These are phyloP conservation scores for Peromyscus nudipes DNA, from an alignment of 2,797 vertebrate species.

Conservation along the genomic window DNA sequence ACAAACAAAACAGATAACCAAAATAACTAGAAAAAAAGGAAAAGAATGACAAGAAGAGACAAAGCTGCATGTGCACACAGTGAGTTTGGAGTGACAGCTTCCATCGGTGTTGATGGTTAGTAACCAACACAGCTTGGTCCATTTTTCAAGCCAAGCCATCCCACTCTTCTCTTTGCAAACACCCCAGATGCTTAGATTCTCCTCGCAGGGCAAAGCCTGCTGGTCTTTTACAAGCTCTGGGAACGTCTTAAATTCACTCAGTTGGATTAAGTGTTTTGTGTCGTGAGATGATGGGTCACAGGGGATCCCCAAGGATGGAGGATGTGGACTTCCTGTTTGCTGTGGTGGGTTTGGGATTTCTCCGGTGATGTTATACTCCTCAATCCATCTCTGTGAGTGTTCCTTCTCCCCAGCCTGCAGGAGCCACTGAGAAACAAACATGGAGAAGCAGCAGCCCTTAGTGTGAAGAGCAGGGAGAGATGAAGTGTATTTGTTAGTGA, in stretches of 20 bases:
- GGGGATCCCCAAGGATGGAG: neutral
- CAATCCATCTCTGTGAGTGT: neutral
- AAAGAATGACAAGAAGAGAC: neutral
- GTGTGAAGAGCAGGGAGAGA: neutral
- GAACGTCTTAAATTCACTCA: slow-evolving; percentile 43
- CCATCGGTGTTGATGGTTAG: neutral
- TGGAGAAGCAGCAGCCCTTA: fast-evolving
- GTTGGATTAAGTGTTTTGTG: slow-evolving; percentile 30
- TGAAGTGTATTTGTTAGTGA: neutral
- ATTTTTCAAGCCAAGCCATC: neutral
- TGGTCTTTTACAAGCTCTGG: slow-evolving; percentile 23
- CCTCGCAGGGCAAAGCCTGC: neutral
- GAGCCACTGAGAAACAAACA: neutral
- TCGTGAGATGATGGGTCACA: neutral
- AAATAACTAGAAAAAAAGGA: no score
- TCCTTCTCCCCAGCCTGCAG: neutral
- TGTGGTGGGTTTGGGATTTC: neutral
- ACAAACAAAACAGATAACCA: neutral
- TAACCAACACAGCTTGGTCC: neutral
- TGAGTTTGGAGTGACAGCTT: neutral
- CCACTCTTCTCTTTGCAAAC: neutral
- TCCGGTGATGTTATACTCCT: neutral
- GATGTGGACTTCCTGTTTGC: neutral
- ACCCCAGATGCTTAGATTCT: neutral
- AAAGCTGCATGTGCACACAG: fast-evolving